A percentile compares a stretch with the other conserved stretches of the same genome.
Conservation (phyloP, 2,113 vertebrate species). For the Irena cyanogastra region DNA sequence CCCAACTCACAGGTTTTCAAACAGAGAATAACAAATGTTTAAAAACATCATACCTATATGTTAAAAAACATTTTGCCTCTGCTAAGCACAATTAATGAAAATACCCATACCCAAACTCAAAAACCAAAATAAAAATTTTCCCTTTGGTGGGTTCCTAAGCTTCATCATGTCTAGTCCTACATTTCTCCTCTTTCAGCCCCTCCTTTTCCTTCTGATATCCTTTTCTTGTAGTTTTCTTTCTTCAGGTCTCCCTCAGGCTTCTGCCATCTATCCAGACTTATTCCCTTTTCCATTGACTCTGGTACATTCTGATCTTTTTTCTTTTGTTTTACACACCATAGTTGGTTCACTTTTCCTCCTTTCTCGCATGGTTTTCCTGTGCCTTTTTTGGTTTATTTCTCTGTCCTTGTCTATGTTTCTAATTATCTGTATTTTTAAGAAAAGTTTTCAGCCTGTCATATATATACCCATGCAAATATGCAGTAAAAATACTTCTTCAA, state of each 20-base stretch:
- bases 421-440: background rate
- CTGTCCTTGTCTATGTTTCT: background rate
- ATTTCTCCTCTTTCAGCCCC: background rate
- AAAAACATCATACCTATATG: fast-evolving
- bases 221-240: constrained; percentile 44
- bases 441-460: background rate
- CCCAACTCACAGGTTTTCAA: background rate
- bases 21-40: background rate
- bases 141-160: background rate
- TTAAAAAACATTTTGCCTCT: background rate
- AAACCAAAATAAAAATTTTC: background rate
- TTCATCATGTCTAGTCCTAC: background rate
- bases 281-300: constrained; percentile 4
- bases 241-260: constrained; percentile 49
- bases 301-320: constrained; percentile 37
- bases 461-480: background rate
- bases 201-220: background rate
- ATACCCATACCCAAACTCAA: background rate
- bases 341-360: background rate
- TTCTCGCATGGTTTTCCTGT: background rate
- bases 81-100: background rate
- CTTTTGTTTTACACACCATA: background rate
- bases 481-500: background rate
- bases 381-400: background rate
- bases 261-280: background rate